A percentile compares a stretch with the other conserved stretches of the same genome.
Conservation (phyloP, 1,140 invertebrate genomes). For the Eupeodes corollae region DNA sequence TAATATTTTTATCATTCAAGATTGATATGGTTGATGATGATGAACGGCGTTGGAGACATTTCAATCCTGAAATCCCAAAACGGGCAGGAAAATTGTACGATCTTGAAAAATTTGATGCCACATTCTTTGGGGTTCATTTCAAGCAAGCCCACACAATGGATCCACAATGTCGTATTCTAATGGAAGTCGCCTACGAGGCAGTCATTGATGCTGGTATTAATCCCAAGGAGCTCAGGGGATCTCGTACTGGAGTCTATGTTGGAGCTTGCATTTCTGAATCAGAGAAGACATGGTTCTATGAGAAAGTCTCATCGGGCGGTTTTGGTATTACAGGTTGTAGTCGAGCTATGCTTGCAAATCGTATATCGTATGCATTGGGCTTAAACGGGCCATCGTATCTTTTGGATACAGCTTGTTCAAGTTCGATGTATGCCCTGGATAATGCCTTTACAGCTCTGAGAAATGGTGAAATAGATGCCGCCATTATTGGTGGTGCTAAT, state of each 20-base stretch:
- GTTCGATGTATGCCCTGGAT: slow-evolving; percentile 73
- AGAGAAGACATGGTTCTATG: slow-evolving; percentile 57
- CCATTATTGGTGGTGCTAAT: slow-evolving; percentile 76
- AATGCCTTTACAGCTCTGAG: slow-evolving; percentile 67
- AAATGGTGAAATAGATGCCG: slow-evolving; percentile 69
- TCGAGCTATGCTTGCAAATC: slow-evolving; percentile 83
- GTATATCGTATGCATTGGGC: slow-evolving; percentile 67
- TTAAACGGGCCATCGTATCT: slow-evolving; percentile 66
- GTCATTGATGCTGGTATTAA: slow-evolving; percentile 37
- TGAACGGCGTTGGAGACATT: slow-evolving; percentile 57
- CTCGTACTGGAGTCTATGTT: slow-evolving; percentile 65
- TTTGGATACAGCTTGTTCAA: slow-evolving; percentile 84
- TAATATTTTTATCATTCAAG: slow-evolving; percentile 10
- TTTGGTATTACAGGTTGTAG: slow-evolving; percentile 68
- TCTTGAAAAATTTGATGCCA: slow-evolving; percentile 42
- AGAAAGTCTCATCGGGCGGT: slow-evolving; percentile 45
- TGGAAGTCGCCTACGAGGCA: slow-evolving; percentile 40
- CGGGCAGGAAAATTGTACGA: slow-evolving; percentile 57
- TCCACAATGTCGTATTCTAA: slow-evolving; percentile 40
- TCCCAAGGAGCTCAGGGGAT: slow-evolving; percentile 46
- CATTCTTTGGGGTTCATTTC: slow-evolving; percentile 45
- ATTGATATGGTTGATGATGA: slow-evolving; percentile 66
- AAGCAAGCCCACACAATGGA: slow-evolving; percentile 44
- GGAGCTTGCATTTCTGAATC: slow-evolving; percentile 66
- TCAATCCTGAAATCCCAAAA: slow-evolving; percentile 54